Evolutionary conservation across 2,113 vertebrate species (phyloP).

Genomic region (Datnioides undecimradiatus): DNA sequence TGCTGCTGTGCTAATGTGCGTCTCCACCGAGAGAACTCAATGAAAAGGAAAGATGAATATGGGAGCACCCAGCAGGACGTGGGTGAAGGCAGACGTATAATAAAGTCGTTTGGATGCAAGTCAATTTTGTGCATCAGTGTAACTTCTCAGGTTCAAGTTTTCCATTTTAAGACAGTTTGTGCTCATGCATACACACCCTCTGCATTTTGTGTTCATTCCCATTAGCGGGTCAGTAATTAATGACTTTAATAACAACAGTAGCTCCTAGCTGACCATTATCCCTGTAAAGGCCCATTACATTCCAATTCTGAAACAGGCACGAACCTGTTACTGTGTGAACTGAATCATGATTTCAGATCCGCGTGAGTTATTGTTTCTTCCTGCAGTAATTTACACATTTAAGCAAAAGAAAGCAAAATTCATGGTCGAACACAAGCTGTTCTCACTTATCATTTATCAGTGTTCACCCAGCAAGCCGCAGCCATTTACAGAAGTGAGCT

Average conservation of each 20-base stretch:
- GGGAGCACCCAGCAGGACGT: conserved; percentile 1
- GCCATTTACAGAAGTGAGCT: conserved; percentile 32
- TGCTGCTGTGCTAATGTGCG: conserved; percentile 25
- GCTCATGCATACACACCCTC: conserved; percentile 2
- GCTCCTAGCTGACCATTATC: conserved; percentile 2
- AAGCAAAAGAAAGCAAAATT: neutral
- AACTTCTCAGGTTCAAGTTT: conserved; percentile 2
- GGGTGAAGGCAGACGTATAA: conserved; percentile 15
- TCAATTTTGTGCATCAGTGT: conserved; percentile 14
- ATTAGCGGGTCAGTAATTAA: neutral
- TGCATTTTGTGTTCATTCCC: neutral
- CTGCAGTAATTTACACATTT: neutral
- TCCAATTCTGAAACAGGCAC: neutral
- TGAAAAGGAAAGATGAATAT: conserved; percentile 9
- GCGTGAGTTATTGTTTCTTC: neutral
- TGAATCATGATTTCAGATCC: neutral
- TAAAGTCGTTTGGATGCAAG: conserved; percentile 46
- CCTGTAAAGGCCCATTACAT: neutral
- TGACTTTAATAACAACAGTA: conserved; percentile 5
- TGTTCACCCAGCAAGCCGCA: conserved; percentile 20
- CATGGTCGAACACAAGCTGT: neutral
- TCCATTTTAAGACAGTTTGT: neutral
- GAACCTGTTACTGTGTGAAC: conserved; percentile 2
- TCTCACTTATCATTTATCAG: conserved; percentile 26
- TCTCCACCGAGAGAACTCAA: conserved; percentile 36